Evolutionary conservation across 2,888 invertebrate genomes (phyloP).

Genomic region (Diloba caeruleocephala): DNA sequence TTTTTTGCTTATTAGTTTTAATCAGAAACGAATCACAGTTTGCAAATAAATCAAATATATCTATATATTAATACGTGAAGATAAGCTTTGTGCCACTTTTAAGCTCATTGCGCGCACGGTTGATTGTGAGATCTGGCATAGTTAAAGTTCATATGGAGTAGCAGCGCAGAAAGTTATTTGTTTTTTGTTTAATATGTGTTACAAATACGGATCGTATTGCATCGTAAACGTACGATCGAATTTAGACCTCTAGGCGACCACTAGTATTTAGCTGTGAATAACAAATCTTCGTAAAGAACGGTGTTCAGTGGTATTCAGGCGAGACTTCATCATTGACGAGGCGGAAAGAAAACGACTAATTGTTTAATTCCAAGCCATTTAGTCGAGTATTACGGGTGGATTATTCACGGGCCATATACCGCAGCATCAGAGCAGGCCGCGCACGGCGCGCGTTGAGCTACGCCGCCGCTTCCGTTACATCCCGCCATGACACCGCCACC

Average conservation of each 20-base stretch:
- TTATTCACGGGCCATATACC: conserved; percentile 87
- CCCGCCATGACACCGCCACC: conserved; percentile 51
- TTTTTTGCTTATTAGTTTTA: background rate
- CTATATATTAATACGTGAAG: too few relatives aligned
- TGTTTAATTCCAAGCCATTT: conserved; percentile 88
- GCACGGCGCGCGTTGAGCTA: conserved; percentile 51
- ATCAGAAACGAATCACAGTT: too few relatives aligned
- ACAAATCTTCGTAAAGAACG: conserved; percentile 44
- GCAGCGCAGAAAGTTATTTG: too few relatives aligned
- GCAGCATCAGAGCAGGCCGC: conserved; percentile 76
- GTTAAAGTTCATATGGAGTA: too few relatives aligned
- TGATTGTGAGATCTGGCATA: too few relatives aligned
- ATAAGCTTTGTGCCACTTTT: too few relatives aligned
- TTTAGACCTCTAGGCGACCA: too few relatives aligned
- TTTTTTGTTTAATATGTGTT: too few relatives aligned
- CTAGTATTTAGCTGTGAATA: background rate
- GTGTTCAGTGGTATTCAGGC: conserved; percentile 59
- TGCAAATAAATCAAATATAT: too few relatives aligned
- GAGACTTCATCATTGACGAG: conserved; percentile 79
- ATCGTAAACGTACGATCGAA: too few relatives aligned
- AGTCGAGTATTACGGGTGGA: conserved; percentile 85
- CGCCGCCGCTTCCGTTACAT: conserved; percentile 52
- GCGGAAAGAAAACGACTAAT: conserved; percentile 87
- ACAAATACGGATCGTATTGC: too few relatives aligned
- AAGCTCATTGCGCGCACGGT: too few relatives aligned